A percentile compares a stretch with the other conserved stretches of the same genome.
These are phyloP conservation scores for Paramormyrops hopkinsi DNA, from an alignment of 2,797 vertebrate species.

Conservation along the genomic window DNA sequence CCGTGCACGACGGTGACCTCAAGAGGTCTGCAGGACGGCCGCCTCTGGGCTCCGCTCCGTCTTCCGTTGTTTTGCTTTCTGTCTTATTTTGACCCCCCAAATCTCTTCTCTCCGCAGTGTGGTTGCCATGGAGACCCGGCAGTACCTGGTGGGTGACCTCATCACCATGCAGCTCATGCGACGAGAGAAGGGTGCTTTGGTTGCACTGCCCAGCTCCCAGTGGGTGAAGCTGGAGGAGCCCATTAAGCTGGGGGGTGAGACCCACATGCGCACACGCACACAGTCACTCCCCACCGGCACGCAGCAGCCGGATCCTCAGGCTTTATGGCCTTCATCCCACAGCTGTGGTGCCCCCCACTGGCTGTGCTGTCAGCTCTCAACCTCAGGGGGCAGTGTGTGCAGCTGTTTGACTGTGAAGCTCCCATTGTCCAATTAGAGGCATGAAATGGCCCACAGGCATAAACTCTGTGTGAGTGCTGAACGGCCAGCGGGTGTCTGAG, in stretches of 20 bases:
- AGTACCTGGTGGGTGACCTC: conserved; percentile 78
- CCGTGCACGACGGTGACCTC: conserved; percentile 82
- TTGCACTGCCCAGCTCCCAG: conserved; percentile 87
- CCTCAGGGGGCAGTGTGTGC: background rate
- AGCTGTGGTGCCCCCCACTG: background rate
- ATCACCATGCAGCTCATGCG: conserved; percentile 96
- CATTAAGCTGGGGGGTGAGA: conserved; percentile 78
- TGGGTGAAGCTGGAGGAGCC: conserved; percentile 90
- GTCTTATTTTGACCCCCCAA: background rate
- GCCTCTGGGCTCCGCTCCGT: background rate
- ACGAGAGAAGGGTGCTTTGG: conserved; percentile 84
- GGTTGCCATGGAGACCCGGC: conserved; percentile 88
- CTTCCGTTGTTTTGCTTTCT: background rate
- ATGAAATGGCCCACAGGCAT: background rate
- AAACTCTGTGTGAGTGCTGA: background rate
- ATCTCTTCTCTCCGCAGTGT: conserved; percentile 62
- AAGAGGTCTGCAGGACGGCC: conserved; percentile 72
- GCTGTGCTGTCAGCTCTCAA: background rate
- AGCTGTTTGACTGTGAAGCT: background rate
- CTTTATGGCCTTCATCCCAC: background rate
- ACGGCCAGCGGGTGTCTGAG: background rate
- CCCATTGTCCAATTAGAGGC: background rate
- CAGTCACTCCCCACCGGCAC: background rate
- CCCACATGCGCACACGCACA: background rate
- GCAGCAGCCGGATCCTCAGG: background rate